Percentiles rank a stretch among this genome's conserved stretches.
These are phyloP conservation scores for Panthera uncia DNA, from an alignment of 2,113 vertebrate genomes.

Conservation along the genomic window DNA sequence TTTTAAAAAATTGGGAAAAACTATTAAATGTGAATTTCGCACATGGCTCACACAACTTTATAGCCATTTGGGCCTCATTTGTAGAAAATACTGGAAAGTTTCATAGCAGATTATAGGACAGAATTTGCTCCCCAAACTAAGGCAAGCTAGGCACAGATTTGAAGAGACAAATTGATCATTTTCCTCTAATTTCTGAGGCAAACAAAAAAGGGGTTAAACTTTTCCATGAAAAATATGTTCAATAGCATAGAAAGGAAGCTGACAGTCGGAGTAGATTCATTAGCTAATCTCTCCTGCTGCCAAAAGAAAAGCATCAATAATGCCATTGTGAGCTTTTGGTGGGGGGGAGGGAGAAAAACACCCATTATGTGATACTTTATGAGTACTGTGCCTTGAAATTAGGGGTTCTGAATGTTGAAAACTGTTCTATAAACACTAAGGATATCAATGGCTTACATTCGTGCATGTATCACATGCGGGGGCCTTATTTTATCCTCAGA, in stretches of 20 bases:
- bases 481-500: not conserved
- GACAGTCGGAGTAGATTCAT: not conserved
- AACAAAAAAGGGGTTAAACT: not conserved
- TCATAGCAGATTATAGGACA: not conserved
- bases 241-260: not conserved
- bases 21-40: not conserved
- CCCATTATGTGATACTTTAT: rapidly evolving
- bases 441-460: not conserved
- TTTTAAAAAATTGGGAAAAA: not conserved
- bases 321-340: not conserved
- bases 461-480: rapidly evolving
- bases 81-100: not conserved
- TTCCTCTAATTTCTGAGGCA: not conserved
- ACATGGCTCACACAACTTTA: not conserved
- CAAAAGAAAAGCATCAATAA: not conserved
- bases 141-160: not conserved
- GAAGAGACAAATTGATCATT: not conserved
- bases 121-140: not conserved
- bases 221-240: not conserved
- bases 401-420: not conserved
- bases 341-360: rapidly evolving
- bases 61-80: not conserved
- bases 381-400: not conserved
- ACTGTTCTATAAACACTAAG: not conserved
- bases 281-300: not conserved